Conservation (phyloP, 2,888 invertebrate species). For the Venusia cambrica region DNA sequence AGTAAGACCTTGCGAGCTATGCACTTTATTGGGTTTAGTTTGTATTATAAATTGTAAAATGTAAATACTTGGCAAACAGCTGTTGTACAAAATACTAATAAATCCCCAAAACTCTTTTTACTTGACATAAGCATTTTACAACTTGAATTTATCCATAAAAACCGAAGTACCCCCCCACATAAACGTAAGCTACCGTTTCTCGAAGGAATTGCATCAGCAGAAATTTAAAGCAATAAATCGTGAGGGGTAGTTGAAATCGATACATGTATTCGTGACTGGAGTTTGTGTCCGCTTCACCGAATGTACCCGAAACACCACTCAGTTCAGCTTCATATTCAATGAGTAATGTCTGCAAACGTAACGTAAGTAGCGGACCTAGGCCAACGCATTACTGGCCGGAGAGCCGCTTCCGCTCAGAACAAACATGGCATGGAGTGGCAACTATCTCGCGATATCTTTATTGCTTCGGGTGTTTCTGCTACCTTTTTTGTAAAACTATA, state of each 20-base stretch:
- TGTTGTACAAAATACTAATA: slow-evolving; percentile 19
- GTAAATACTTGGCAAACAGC: slow-evolving; percentile 3
- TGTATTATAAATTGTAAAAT: too few relatives aligned
- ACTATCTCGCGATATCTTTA: slow-evolving; percentile 15
- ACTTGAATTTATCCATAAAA: slow-evolving; percentile 19
- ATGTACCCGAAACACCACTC: slow-evolving; percentile 73
- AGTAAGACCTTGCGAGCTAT: too few relatives aligned
- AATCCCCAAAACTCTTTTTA: slow-evolving; percentile 16
- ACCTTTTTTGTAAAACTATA: not conserved
- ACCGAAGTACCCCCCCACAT: slow-evolving; percentile 25
- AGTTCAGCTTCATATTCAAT: slow-evolving; percentile 75
- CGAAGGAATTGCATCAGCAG: slow-evolving; percentile 44
- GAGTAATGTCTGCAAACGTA: slow-evolving; percentile 63
- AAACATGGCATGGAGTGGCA: slow-evolving; percentile 39
- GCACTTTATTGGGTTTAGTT: too few relatives aligned
- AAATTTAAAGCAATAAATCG: slow-evolving; percentile 49
- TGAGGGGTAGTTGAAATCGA: slow-evolving; percentile 42
- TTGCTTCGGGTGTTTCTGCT: slow-evolving; percentile 1
- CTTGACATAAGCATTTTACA: slow-evolving; percentile 16
- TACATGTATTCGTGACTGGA: slow-evolving; percentile 39
- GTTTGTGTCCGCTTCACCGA: slow-evolving; percentile 52
- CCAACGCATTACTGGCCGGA: slow-evolving; percentile 63
- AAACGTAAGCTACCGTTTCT: slow-evolving; percentile 27
- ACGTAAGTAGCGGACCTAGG: slow-evolving; percentile 61
- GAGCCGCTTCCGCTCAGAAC: slow-evolving; percentile 49